A percentile compares a stretch with the other conserved stretches of the same genome.
Evolutionary conservation across 2,797 vertebrate genomes (phyloP).

Genomic region (Hydrocynus forskahlii): DNA sequence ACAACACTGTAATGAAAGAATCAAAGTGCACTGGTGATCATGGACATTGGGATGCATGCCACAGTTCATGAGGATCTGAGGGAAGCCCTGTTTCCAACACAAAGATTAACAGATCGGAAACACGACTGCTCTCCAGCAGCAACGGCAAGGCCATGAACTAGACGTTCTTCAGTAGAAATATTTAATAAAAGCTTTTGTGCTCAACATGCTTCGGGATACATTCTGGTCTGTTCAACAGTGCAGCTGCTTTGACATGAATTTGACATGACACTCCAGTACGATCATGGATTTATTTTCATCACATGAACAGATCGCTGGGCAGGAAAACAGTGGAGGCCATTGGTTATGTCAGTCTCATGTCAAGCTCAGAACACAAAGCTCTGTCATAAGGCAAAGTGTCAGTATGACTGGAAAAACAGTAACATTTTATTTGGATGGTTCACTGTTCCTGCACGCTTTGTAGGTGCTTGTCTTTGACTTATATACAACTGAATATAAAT

Average conservation of each 20-base stretch:
- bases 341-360: constrained; percentile 4
- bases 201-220: neutral
- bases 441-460: neutral
- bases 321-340: constrained; percentile 8
- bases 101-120: constrained; percentile 26
- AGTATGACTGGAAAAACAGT: neutral
- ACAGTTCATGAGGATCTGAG: constrained; percentile 30
- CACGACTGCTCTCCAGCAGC: neutral
- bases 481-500: neutral
- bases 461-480: neutral
- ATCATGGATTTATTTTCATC: constrained; percentile 30
- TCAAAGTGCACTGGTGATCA: constrained; percentile 10
- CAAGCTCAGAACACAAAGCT: constrained; percentile 17
- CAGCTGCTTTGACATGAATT: constrained; percentile 26
- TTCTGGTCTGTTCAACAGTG: neutral
- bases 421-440: neutral
- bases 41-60: neutral
- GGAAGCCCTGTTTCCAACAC: neutral
- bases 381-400: constrained; percentile 2
- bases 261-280: constrained; percentile 10
- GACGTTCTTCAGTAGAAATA: constrained; percentile 1
- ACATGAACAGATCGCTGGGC: constrained; percentile 14
- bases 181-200: neutral
- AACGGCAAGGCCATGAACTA: neutral
- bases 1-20: constrained; percentile 27